phyloP scores from a whole-genome alignment of 2,797 vertebrate species.

The Pyrocephalus nanus region DNA sequence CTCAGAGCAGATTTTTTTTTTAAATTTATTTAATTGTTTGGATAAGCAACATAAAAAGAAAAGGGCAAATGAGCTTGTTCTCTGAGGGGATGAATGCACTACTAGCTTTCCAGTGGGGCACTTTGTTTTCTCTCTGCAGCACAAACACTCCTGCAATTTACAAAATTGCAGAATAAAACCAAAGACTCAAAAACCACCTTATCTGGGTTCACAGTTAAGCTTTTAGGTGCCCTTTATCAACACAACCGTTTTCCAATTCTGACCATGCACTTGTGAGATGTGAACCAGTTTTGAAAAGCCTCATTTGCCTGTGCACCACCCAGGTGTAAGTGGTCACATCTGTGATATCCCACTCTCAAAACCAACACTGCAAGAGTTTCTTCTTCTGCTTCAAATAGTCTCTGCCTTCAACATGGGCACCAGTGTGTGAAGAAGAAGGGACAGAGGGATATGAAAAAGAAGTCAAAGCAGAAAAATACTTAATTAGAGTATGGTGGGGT shows the following conservation, averaged over 20 bases:
- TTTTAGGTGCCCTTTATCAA: neutral
- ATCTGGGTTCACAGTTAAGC: neutral
- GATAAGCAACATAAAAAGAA: neutral
- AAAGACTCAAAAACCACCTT: neutral
- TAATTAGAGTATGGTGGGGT: neutral
- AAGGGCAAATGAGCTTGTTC: neutral
- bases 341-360: neutral
- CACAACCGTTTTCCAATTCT: neutral
- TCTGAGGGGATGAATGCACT: neutral
- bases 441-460: neutral
- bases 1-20: neutral
- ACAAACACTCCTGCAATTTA: neutral
- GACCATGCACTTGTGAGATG: neutral
- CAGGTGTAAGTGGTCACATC: neutral
- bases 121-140: neutral
- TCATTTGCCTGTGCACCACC: neutral
- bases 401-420: neutral
- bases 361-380: neutral
- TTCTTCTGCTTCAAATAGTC: neutral
- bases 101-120: neutral
- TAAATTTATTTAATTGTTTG: slow-evolving; percentile 9
- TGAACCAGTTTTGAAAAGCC: neutral
- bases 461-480: slow-evolving; percentile 13
- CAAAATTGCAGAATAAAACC: neutral
- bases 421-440: neutral